These are phyloP conservation scores for Aphaenogaster ashmeadi DNA, from an alignment of 1,140 invertebrate species.

Conservation along the genomic window DNA sequence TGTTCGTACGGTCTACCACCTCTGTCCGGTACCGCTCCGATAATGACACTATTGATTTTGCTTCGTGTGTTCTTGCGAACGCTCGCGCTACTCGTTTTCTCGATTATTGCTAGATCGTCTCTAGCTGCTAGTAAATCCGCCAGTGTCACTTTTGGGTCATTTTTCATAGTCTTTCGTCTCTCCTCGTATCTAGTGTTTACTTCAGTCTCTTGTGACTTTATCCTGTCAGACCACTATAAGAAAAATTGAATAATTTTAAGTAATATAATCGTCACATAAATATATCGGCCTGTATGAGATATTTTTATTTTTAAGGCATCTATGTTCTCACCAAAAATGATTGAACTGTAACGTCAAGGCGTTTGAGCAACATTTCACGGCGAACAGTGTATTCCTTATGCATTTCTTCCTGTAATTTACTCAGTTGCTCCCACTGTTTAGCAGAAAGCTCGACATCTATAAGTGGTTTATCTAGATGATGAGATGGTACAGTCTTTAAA, in stretches of 20 bases:
- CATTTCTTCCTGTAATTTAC: slow-evolving; percentile 91
- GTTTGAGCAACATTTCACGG: slow-evolving; percentile 95
- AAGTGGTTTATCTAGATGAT: slow-evolving; percentile 92
- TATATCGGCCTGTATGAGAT: background rate
- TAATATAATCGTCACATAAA: background rate
- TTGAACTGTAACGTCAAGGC: slow-evolving; percentile 97
- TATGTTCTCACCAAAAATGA: slow-evolving; percentile 92
- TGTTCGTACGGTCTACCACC: slow-evolving; percentile 96
- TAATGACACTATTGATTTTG: slow-evolving; percentile 94
- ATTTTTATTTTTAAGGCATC: background rate
- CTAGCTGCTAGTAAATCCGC: slow-evolving; percentile 94
- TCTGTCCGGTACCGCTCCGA: slow-evolving; percentile 94
- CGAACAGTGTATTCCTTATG: slow-evolving; percentile 94
- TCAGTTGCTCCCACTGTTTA: slow-evolving; percentile 94
- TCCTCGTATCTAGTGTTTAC: slow-evolving; percentile 91
- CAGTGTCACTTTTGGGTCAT: slow-evolving; percentile 90
- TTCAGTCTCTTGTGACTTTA: slow-evolving; percentile 91
- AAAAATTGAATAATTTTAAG: slow-evolving; percentile 52
- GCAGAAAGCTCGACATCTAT: slow-evolving; percentile 92
- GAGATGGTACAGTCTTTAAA: slow-evolving; percentile 89
- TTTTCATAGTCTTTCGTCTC: slow-evolving; percentile 89
- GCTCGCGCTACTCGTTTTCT: slow-evolving; percentile 95
- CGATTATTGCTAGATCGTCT: slow-evolving; percentile 93
- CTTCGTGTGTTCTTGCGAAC: slow-evolving; percentile 94
- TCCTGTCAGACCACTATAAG: slow-evolving; percentile 94